Base-by-base conservation (phyloP, 2,113 vertebrate genomes). In the Copsychus sechellarum region DNA sequence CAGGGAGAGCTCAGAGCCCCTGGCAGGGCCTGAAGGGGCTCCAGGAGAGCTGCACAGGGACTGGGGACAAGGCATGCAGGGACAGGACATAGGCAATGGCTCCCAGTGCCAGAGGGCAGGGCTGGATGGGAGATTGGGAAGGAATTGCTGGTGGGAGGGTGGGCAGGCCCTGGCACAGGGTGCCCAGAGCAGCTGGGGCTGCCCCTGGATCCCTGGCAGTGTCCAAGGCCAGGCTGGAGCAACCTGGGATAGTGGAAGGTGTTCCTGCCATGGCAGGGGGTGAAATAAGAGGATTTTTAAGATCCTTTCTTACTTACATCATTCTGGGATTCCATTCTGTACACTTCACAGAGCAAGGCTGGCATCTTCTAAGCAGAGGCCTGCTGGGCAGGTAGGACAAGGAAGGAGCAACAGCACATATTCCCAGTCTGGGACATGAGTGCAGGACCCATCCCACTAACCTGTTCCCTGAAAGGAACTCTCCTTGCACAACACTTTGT, bases 231-330 rank as follows among this genome's bases (percentile, higher is more conserved):
- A 76, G 34, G 28, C 2, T 33, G 45, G 38, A 65, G 25, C n/a
- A 7, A 0, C 1, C 13, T 77, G 16, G 6, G 1, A 0, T 0
- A 2, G 22, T n/a, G 28, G 4, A 1, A 36, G 9, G 1, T 29
- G 12, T 48, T 12, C 40, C 51, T 42, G 29, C 9, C 8, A 11
- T 2, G 2, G 15, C 21, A 61, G 43, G 7, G 9, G 2, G 2
- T 19, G 21, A 34, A 66, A 70, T 12, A 1, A 26, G 23, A 19
- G 4, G 25, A 36, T 36, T 36, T 36, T 36, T 36, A 36, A 36
- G 36, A 36, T 23, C 43, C 14, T 8, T 69, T 88, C 38, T 10
- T 3, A 43, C 10, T 7, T 11, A 58, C 58, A 80, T 8, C 1
- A 8, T n/a, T 36, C 10, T 24, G 5, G 21, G 8, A 58, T 43